Percentiles rank a stretch among this genome's conserved stretches.
Evolutionary conservation across 2,113 vertebrate species (phyloP).

Genomic region (Triplophysa dalaica): DNA sequence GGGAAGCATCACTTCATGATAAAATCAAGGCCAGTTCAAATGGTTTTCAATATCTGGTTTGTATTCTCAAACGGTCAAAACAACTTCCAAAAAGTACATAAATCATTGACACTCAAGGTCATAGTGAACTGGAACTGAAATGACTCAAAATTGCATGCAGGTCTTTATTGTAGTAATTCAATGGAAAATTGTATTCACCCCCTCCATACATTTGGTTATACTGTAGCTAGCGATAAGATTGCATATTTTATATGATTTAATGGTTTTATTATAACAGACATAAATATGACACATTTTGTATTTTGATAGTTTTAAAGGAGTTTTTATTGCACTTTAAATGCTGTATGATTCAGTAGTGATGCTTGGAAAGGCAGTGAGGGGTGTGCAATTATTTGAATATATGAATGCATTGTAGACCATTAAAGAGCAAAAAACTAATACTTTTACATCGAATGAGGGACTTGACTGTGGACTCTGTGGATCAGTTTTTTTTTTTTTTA

Average conservation of each 20-base stretch:
- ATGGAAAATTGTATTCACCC: neutral
- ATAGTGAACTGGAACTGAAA: neutral
- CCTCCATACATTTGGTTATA: neutral
- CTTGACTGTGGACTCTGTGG: no score
- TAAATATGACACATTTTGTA: neutral
- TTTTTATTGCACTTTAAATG: neutral
- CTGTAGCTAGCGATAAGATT: neutral
- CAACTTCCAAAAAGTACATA: neutral
- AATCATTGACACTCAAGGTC: conserved; percentile 17
- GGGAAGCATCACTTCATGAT: neutral
- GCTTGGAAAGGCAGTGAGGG: neutral
- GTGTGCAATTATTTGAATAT: neutral
- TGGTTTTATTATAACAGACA: neutral
- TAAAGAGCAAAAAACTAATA: no score
- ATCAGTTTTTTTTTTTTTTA: no score
- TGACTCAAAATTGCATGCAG: neutral
- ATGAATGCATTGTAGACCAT: neutral
- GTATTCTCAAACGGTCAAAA: neutral
- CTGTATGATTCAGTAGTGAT: neutral
- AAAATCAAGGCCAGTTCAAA: neutral
- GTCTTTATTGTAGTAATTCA: neutral
- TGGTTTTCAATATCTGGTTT: neutral
- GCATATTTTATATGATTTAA: neutral
- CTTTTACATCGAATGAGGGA: no score
- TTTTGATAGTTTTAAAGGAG: neutral